These are phyloP conservation scores for Prionailurus viverrinus DNA, from an alignment of 2,113 vertebrate species.

Conservation along the genomic window DNA sequence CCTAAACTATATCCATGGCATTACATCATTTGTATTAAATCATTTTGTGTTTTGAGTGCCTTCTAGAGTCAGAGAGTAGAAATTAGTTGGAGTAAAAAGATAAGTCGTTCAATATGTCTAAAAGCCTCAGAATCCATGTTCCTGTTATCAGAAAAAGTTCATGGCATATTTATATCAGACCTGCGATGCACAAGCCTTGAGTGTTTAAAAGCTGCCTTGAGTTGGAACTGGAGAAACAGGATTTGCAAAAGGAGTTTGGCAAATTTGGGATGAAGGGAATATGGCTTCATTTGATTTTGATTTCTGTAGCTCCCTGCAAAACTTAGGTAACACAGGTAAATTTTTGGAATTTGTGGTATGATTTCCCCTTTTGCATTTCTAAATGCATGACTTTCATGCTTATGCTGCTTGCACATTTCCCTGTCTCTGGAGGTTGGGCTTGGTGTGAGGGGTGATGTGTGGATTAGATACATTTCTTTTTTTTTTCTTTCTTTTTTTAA, in stretches of 20 bases:
- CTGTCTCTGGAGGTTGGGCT: not conserved
- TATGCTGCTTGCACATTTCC: not conserved
- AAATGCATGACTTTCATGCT: not conserved
- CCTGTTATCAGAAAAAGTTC: slow-evolving; percentile 53
- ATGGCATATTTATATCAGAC: slow-evolving; percentile 35
- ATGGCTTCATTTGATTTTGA: slow-evolving; percentile 15
- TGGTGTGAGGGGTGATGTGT: not conserved
- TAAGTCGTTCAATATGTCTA: slow-evolving; percentile 73
- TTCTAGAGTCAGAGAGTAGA: slow-evolving; percentile 66
- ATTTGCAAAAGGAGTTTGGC: slow-evolving; percentile 28
- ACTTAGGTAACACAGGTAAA: not conserved
- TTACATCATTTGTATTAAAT: slow-evolving; percentile 83
- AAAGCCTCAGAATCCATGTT: slow-evolving; percentile 50
- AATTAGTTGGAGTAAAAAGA: slow-evolving; percentile 80
- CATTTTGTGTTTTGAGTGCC: slow-evolving; percentile 81
- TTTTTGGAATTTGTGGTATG: not conserved
- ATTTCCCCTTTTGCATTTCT: slow-evolving; percentile 22
- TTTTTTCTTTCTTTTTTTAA: no score
- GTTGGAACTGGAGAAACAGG: not conserved
- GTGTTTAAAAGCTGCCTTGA: slow-evolving; percentile 21
- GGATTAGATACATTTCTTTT: not conserved
- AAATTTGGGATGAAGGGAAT: slow-evolving; percentile 36
- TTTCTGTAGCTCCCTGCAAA: not conserved
- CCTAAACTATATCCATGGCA: slow-evolving; percentile 67
- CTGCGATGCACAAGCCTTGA: not conserved